Conservation (phyloP, 2,113 vertebrate genomes). For the Cyanoliseus patagonus region DNA sequence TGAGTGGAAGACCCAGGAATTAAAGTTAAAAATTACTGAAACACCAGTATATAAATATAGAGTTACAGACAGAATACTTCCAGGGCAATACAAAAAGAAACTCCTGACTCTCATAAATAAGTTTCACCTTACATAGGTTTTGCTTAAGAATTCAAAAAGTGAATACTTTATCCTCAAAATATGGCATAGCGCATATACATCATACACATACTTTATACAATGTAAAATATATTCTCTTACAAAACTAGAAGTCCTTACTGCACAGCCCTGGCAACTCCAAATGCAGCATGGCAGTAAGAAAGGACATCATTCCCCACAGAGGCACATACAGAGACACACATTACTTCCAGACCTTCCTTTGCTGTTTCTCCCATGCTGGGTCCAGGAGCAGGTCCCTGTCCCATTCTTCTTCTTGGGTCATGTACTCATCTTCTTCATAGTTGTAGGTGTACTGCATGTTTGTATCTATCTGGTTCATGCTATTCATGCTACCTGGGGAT, state of each 20-base stretch:
- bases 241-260: not conserved
- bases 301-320: not conserved
- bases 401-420: slow-evolving; percentile 87
- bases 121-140: not conserved
- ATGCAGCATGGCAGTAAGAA: not conserved
- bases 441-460: slow-evolving; percentile 82
- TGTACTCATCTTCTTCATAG: slow-evolving; percentile 81
- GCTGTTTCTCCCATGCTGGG: slow-evolving; percentile 86
- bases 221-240: not conserved
- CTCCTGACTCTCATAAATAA: not conserved
- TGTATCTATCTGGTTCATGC: slow-evolving; percentile 81
- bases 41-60: not conserved
- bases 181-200: not conserved
- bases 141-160: not conserved
- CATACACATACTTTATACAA: not conserved
- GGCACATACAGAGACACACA: not conserved
- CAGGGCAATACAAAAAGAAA: not conserved
- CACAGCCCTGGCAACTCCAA: not conserved
- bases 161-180: not conserved
- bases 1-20: not conserved
- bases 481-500: not conserved
- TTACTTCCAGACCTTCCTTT: slow-evolving; percentile 79
- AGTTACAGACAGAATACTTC: not conserved
- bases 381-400: slow-evolving; percentile 85
- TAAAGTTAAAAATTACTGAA: not conserved